phyloP scores from a whole-genome alignment of 2,888 invertebrate genomes.

The Drosophila niveifrons region DNA sequence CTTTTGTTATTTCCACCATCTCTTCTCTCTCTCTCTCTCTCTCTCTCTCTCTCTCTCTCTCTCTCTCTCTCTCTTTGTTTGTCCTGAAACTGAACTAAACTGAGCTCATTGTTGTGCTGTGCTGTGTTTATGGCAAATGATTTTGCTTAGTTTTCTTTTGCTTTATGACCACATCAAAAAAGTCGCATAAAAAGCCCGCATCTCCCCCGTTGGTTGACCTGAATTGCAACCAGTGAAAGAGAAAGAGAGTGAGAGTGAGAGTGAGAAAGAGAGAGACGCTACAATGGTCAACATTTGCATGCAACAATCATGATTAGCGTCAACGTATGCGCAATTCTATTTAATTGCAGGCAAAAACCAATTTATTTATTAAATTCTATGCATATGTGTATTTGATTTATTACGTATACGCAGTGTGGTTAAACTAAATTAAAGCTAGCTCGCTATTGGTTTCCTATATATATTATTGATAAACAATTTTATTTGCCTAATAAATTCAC shows the following conservation, averaged over 20 bases:
- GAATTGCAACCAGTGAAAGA: conserved; percentile 31
- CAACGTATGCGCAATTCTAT: conserved; percentile 14
- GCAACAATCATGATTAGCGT: conserved; percentile 24
- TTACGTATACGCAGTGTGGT: conserved; percentile 34
- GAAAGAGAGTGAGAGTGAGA: no score
- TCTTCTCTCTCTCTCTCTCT: no score
- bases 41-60: no score
- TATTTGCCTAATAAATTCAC: conserved; percentile 17
- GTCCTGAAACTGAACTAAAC: no score
- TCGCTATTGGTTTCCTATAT: neutral
- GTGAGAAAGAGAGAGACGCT: neutral
- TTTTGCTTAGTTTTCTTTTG: conserved; percentile 37
- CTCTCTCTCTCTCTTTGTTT: no score
- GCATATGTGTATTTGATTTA: neutral
- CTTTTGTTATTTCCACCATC: conserved; percentile 25
- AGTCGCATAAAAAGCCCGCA: conserved; percentile 28
- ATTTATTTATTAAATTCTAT: conserved; percentile 2
- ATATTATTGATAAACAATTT: conserved; percentile 10
- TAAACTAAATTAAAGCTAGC: neutral
- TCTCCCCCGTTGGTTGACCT: conserved; percentile 29
- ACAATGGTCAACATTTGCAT: conserved; percentile 22
- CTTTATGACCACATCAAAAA: conserved; percentile 54
- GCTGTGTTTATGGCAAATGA: conserved; percentile 27
- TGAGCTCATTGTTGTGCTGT: conserved; percentile 35
- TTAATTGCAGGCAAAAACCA: conserved; percentile 1